These are phyloP conservation scores for Eupithecia pulchellata DNA, from an alignment of 2,888 invertebrate genomes.

Conservation along the genomic window DNA sequence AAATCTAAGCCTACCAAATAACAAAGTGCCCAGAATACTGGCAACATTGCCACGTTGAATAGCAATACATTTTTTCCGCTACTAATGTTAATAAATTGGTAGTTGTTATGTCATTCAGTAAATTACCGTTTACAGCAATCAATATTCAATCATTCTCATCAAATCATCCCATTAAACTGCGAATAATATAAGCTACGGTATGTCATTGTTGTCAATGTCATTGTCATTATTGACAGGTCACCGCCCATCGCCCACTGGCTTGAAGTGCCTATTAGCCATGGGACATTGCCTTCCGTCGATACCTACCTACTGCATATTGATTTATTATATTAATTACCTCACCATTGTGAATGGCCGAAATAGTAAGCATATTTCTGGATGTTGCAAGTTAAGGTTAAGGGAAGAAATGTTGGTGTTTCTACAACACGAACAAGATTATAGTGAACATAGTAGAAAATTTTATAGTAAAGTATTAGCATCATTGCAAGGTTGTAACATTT, in stretches of 20 bases:
- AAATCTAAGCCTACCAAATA: too few species aligned
- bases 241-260: constrained; percentile 46
- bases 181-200: constrained; percentile 33
- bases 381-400: not conserved
- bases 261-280: constrained; percentile 16
- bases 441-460: too few species aligned
- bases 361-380: not conserved
- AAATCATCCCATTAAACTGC: constrained; percentile 16
- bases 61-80: too few species aligned
- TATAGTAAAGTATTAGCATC: too few species aligned
- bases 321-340: not conserved
- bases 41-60: too few species aligned
- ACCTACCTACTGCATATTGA: not conserved
- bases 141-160: constrained; percentile 20
- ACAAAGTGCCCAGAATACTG: too few species aligned
- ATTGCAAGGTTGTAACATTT: too few species aligned
- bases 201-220: constrained; percentile 37
- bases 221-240: constrained; percentile 45
- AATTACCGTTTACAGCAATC: constrained; percentile 1
- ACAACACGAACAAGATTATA: not conserved
- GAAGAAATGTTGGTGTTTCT: not conserved
- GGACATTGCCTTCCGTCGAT: constrained; percentile 26
- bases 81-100: not conserved
- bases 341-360: too few species aligned
- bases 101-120: not conserved